These are phyloP conservation scores for Scaptomyza hsui DNA, from an alignment of 1,140 invertebrate species.

Conservation along the genomic window DNA sequence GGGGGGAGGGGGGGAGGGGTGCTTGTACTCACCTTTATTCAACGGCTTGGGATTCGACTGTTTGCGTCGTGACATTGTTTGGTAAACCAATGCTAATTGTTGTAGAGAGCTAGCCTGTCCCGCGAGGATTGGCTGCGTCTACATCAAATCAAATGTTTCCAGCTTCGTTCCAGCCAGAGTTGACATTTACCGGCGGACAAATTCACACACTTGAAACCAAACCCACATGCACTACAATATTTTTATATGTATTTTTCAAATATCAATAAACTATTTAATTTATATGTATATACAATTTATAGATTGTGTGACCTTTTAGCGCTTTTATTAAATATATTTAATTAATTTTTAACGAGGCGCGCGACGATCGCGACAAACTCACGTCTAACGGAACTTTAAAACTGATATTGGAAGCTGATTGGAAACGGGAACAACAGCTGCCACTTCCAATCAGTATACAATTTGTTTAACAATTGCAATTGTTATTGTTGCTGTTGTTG, in stretches of 20 bases:
- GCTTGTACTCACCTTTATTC: constrained; percentile 84
- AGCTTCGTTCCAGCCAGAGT: not conserved
- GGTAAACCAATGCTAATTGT: constrained; percentile 47
- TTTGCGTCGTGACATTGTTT: constrained; percentile 85
- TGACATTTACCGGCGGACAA: constrained; percentile 63
- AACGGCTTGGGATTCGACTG: constrained; percentile 86
- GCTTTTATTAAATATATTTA: constrained; percentile 44
- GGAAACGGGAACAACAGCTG: not conserved
- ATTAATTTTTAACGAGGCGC: constrained; percentile 69
- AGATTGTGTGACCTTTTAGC: too few species aligned
- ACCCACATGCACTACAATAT: constrained; percentile 16
- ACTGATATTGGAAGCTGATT: constrained; percentile 28
- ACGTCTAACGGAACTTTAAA: constrained; percentile 12
- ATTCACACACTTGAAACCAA: constrained; percentile 14
- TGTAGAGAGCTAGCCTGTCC: constrained; percentile 18
- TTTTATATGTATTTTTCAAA: not conserved
- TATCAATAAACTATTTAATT: constrained; percentile 42
- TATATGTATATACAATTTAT: too few species aligned
- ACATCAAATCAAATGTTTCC: constrained; percentile 55
- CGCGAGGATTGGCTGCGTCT: constrained; percentile 38
- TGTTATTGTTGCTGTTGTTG: constrained; percentile 22
- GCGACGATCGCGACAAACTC: constrained; percentile 51
- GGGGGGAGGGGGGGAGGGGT: too few species aligned
- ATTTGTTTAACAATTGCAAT: constrained; percentile 17
- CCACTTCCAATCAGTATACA: constrained; percentile 15